Conservation (phyloP, 2,888 invertebrate species). For the Aquatica leii region DNA sequence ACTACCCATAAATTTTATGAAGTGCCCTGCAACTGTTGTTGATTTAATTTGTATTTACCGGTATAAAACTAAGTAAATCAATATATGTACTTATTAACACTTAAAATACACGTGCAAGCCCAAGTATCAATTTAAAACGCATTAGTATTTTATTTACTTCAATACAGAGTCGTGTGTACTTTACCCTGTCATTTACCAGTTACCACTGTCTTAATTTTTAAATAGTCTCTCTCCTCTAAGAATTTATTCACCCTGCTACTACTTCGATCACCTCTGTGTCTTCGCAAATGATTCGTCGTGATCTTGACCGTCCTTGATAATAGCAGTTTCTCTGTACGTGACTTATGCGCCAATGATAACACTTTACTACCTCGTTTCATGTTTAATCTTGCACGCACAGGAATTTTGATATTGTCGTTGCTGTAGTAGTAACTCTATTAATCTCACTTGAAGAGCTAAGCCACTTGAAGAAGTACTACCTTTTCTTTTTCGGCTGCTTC, state of each 20-base stretch:
- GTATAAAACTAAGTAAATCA: conserved; percentile 2
- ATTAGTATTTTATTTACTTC: conserved; percentile 2
- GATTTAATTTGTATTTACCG: neutral
- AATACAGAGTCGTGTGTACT: neutral
- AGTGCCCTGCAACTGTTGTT: neutral
- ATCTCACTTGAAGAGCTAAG: too few species aligned
- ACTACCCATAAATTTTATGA: neutral
- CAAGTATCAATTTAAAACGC: neutral
- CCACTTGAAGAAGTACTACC: neutral
- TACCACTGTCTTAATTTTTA: neutral
- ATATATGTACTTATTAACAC: conserved; percentile 3
- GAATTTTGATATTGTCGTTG: neutral
- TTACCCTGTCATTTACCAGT: neutral
- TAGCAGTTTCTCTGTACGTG: conserved; percentile 2
- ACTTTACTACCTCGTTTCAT: neutral
- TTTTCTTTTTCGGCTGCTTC: neutral
- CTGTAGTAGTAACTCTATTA: neutral
- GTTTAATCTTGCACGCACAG: neutral
- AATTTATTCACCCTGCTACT: conserved; percentile 3
- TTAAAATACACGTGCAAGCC: neutral
- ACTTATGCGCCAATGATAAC: conserved; percentile 1
- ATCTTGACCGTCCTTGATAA: too few species aligned
- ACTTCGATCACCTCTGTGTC: too few species aligned
- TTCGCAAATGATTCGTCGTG: conserved; percentile 1
- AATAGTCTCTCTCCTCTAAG: neutral